These are phyloP conservation scores for Myodes glareolus DNA, from an alignment of 2,113 vertebrate genomes.

Conservation along the genomic window DNA sequence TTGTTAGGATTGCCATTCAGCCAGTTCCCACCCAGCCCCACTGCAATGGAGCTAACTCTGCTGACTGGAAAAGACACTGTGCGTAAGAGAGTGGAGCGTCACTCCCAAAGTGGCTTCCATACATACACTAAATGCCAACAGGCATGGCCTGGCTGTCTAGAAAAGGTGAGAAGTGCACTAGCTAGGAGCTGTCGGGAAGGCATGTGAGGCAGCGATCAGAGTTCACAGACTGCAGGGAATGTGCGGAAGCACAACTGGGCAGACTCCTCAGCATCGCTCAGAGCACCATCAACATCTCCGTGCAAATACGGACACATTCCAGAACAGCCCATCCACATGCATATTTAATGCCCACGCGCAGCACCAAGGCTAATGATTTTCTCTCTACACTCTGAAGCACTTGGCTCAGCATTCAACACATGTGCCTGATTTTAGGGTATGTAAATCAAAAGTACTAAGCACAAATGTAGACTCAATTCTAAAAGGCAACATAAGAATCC, in stretches of 20 bases:
- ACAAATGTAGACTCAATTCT: neutral
- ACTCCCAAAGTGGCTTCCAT: neutral
- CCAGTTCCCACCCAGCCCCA: neutral
- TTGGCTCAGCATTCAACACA: neutral
- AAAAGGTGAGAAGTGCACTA: neutral
- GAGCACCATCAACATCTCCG: neutral
- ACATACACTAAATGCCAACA: neutral
- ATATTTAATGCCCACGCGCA: conserved; percentile 45
- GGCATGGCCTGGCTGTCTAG: neutral
- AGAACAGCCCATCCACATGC: conserved; percentile 9
- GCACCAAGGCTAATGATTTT: conserved; percentile 58
- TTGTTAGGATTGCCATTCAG: neutral
- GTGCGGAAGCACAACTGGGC: neutral
- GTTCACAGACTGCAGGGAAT: neutral
- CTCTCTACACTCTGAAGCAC: neutral
- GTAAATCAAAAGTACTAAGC: neutral
- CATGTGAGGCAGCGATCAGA: neutral
- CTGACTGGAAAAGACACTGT: neutral
- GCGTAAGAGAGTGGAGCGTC: neutral
- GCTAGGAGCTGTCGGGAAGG: neutral
- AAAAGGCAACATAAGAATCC: neutral
- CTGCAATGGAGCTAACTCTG: neutral
- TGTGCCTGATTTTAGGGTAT: neutral
- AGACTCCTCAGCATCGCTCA: neutral
- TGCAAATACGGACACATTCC: neutral